Evolutionary conservation across 2,888 invertebrate genomes (phyloP).

Genomic region (Acholoe squamosa): DNA sequence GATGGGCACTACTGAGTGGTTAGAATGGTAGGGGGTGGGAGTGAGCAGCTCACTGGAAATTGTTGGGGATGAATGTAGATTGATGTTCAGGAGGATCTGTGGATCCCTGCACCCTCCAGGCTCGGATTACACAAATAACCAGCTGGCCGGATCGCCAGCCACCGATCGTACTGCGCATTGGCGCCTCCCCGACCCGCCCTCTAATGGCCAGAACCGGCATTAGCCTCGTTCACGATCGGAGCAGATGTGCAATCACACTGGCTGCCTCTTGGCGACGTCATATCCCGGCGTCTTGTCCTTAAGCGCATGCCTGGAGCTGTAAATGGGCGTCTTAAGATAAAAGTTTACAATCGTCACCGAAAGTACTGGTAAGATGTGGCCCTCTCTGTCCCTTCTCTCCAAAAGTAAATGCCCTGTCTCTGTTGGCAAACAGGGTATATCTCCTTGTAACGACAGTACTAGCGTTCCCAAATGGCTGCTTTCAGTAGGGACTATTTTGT

Average conservation of each 20-base stretch:
- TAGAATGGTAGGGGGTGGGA: neutral
- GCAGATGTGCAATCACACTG: conserved; percentile 40
- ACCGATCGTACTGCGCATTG: neutral
- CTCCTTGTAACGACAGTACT: no score
- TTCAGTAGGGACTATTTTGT: no score
- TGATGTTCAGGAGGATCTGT: conserved; percentile 10
- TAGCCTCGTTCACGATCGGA: neutral
- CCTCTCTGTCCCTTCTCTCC: neutral
- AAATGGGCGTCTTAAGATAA: conserved; percentile 18
- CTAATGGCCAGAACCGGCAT: neutral
- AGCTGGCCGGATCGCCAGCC: conserved; percentile 11
- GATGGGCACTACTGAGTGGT: neutral
- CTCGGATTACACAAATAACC: conserved; percentile 13
- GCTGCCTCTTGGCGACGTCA: conserved; percentile 39
- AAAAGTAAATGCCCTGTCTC: no score
- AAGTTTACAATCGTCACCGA: neutral
- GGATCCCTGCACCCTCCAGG: conserved; percentile 4
- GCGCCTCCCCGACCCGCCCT: neutral
- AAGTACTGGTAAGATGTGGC: neutral
- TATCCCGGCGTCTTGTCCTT: neutral
- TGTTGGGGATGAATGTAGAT: neutral
- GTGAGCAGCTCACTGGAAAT: neutral
- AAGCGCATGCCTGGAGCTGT: neutral
- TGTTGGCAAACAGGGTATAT: no score
- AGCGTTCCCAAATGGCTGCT: no score